A percentile compares a stretch with the other conserved stretches of the same genome.
phyloP scores from a whole-genome alignment of 2,797 vertebrate genomes.

The Loriculus beryllinus region DNA sequence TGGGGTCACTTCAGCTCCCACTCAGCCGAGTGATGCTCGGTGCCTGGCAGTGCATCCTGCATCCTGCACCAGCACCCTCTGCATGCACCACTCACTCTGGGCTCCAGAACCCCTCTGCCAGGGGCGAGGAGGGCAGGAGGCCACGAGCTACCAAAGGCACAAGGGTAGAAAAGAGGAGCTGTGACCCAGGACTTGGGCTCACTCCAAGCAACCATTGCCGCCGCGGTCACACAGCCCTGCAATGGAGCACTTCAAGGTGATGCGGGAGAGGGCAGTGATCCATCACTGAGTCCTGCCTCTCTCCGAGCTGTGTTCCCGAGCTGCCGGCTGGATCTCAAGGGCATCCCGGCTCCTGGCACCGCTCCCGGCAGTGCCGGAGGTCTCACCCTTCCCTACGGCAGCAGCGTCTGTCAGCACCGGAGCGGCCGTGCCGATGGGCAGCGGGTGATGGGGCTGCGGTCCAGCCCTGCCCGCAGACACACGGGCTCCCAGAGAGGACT shows the following conservation, averaged over 20 bases:
- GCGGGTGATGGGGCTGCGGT: not conserved
- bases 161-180: not conserved
- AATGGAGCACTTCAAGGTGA: not conserved
- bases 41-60: not conserved
- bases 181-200: not conserved
- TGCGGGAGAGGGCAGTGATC: rapidly evolving
- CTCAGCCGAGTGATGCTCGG: not conserved
- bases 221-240: rapidly evolving
- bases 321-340: not conserved
- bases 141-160: not conserved
- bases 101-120: not conserved
- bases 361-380: not conserved
- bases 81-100: rapidly evolving
- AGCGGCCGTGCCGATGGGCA: not conserved
- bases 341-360: not conserved
- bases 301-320: not conserved
- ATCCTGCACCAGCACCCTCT: not conserved
- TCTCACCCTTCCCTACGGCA: not conserved
- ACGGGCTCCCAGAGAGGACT: not conserved
- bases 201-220: not conserved
- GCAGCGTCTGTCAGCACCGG: not conserved
- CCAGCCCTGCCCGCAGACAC: not conserved
- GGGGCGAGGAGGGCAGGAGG: not conserved
- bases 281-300: rapidly evolving
- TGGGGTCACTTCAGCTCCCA: not conserved